Conservation (phyloP, 2,797 vertebrate genomes). For the Melanotaenia parkinsoni region DNA sequence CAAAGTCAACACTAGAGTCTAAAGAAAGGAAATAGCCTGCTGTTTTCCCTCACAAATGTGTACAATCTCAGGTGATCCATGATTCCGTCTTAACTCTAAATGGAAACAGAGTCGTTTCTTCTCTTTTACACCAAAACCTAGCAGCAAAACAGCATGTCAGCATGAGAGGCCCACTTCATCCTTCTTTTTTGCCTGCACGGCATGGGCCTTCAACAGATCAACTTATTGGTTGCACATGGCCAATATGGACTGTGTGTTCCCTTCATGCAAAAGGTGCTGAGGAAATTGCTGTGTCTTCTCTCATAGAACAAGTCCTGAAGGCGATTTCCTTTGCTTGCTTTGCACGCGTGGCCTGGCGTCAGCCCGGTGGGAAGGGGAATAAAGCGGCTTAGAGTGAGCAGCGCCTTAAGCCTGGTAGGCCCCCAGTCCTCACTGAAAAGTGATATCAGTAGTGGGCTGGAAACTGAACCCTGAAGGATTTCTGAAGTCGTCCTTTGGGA, state of each 20-base stretch:
- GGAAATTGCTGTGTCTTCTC: conserved; percentile 86
- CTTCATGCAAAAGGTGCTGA: conserved; percentile 84
- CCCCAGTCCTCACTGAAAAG: conserved; percentile 66
- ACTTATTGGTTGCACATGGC: conserved; percentile 89
- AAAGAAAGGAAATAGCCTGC: conserved; percentile 78
- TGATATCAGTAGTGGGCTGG: conserved; percentile 66
- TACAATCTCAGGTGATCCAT: conserved; percentile 72
- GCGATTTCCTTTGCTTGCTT: conserved; percentile 83
- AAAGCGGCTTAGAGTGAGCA: conserved; percentile 68
- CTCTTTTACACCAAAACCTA: conserved; percentile 71
- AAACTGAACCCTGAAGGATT: conserved; percentile 68
- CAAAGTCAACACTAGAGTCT: conserved; percentile 79
- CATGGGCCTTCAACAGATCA: conserved; percentile 85
- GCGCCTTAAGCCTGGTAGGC: conserved; percentile 62
- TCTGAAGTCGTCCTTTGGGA: conserved; percentile 69
- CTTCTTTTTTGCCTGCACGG: conserved; percentile 47
- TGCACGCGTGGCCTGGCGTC: conserved; percentile 83
- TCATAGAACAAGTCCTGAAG: conserved; percentile 77
- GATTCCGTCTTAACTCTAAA: conserved; percentile 80
- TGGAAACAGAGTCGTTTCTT: conserved; percentile 82
- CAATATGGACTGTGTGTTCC: conserved; percentile 78
- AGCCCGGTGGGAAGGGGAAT: conserved; percentile 76
- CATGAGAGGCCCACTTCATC: conserved; percentile 71
- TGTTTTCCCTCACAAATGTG: conserved; percentile 74
- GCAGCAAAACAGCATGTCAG: conserved; percentile 75